Evolutionary conservation across 2,113 vertebrate genomes (phyloP).

Genomic region (Otolemur garnettii): DNA sequence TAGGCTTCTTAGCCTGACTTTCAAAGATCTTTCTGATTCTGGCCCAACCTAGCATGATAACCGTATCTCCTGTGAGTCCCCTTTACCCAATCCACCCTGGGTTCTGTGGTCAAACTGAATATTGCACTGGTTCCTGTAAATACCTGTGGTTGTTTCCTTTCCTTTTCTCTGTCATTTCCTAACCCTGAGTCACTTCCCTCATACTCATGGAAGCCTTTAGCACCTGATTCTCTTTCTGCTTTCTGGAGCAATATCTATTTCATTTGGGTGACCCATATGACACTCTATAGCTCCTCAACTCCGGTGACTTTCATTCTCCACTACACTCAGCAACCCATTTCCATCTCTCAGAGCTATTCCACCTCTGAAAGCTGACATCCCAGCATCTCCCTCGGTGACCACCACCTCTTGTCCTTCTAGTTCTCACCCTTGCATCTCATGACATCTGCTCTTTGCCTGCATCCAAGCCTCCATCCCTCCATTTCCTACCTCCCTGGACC

Average conservation of each 20-base stretch:
- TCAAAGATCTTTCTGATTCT: constrained; percentile 60
- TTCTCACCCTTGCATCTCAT: constrained; percentile 19
- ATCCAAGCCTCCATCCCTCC: neutral
- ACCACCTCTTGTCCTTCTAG: constrained; percentile 23
- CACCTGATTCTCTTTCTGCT: constrained; percentile 42
- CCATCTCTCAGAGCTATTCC: constrained; percentile 45
- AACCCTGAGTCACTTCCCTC: neutral
- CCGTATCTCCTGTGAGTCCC: neutral
- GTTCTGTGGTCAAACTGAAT: constrained; percentile 40
- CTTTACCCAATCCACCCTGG: neutral
- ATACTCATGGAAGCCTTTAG: constrained; percentile 54
- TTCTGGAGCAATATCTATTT: constrained; percentile 55
- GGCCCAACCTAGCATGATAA: constrained; percentile 1
- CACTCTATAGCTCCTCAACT: constrained; percentile 28
- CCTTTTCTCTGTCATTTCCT: constrained; percentile 53
- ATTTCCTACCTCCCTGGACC: neutral
- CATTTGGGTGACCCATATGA: constrained; percentile 47
- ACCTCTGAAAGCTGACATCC: constrained; percentile 59
- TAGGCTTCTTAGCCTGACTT: constrained; percentile 46
- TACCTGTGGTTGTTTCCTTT: constrained; percentile 46
- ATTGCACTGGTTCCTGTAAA: constrained; percentile 59
- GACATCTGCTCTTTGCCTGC: constrained; percentile 34
- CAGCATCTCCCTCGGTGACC: neutral
- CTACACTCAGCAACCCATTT: constrained; percentile 44
- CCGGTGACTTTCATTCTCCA: constrained; percentile 42